A percentile compares a stretch with the other conserved stretches of the same genome.
Conservation (phyloP, 1,140 invertebrate species). For the Pseudomyrmex flavicornis region DNA sequence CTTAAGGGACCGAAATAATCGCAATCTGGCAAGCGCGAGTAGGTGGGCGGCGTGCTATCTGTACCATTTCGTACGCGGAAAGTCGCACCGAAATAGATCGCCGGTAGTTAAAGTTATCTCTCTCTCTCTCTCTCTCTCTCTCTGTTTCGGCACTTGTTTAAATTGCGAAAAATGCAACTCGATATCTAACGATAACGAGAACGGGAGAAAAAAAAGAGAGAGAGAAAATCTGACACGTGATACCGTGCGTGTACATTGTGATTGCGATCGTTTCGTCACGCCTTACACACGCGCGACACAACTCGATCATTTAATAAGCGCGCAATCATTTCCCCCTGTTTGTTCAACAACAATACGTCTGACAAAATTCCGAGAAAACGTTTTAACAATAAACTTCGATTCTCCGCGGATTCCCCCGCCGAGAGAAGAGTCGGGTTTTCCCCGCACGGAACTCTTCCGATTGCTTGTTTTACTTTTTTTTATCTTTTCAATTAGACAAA, state of each 20-base stretch:
- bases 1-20: slow-evolving; percentile 71
- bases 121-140: neutral
- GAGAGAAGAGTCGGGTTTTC: neutral
- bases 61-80: slow-evolving; percentile 2
- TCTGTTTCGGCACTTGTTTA: neutral
- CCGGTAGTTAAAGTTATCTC: slow-evolving; percentile 18
- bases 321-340: neutral
- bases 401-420: neutral
- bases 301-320: slow-evolving; percentile 13
- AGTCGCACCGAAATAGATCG: slow-evolving; percentile 28
- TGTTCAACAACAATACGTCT: neutral
- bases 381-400: neutral
- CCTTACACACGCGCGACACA: neutral
- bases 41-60: slow-evolving; percentile 57
- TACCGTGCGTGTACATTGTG: neutral
- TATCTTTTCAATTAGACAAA: neutral
- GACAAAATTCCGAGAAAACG: slow-evolving; percentile 7
- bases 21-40: slow-evolving; percentile 56
- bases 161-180: slow-evolving; percentile 43
- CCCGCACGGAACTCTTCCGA: neutral
- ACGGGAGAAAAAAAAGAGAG: neutral
- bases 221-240: neutral
- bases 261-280: neutral
- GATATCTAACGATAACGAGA: neutral
- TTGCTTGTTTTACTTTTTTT: neutral